These are phyloP conservation scores for Papilio machaon DNA, from an alignment of 1,140 invertebrate genomes.

Conservation along the genomic window DNA sequence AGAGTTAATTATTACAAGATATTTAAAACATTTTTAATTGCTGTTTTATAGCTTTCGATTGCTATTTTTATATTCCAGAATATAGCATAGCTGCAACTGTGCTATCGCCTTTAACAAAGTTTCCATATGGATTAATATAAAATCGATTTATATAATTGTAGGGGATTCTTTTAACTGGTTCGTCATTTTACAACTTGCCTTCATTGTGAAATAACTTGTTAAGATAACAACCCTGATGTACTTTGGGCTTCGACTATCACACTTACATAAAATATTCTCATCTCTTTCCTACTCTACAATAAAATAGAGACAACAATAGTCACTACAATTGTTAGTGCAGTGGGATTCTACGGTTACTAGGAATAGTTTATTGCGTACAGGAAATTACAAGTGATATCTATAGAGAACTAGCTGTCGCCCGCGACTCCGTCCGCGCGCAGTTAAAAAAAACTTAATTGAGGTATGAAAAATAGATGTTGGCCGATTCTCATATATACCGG, in stretches of 20 bases:
- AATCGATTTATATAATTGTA: conserved; percentile 24
- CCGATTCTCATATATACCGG: no score
- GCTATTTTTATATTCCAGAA: not conserved
- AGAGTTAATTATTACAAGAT: no score
- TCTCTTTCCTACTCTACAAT: no score
- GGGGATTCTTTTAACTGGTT: conserved; percentile 27
- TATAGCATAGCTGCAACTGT: not conserved
- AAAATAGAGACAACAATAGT: not conserved
- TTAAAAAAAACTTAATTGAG: no score
- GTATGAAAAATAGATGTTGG: no score
- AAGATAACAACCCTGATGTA: not conserved
- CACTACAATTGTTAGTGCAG: no score
- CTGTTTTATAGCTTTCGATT: no score
- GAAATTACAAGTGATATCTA: not conserved
- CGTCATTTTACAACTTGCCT: conserved; percentile 15
- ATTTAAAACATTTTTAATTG: no score
- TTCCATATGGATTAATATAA: conserved; percentile 10
- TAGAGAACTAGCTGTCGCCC: no score
- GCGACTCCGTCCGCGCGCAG: no score
- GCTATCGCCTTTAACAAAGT: not conserved
- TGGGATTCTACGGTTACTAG: not conserved
- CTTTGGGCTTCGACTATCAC: not conserved
- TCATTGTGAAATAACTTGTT: conserved; percentile 22
- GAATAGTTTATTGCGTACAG: not conserved
- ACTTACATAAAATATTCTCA: no score